Evolutionary conservation across 2,113 vertebrate genomes (phyloP), one percentile per base, ranked within the genome.

Genomic region (Girardinichthys multiradiatus): DNA sequence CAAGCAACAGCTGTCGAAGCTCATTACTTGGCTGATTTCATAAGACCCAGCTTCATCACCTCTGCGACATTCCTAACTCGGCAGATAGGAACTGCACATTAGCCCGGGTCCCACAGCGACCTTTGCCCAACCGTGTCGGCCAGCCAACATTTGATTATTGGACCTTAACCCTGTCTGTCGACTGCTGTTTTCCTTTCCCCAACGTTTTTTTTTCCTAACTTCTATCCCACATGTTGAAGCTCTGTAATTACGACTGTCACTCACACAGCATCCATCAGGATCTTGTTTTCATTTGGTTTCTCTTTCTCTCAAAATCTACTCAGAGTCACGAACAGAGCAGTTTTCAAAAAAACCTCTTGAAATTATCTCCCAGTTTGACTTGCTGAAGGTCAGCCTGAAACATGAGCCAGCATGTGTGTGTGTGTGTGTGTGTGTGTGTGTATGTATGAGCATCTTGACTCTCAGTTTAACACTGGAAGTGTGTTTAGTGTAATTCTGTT

Each of bases 1-100:
- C 84, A 26, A 85, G 89, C 78, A 83, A 83, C 91, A 91, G 88
- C 91, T 90, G 88, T 83, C 80, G 80, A 30, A 81, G 85, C 90
- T 87, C 74, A 86, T 90, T 87, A 89, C 64, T 48, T 0, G 37
- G 68, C 70, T 65, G 59, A 35, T 85, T 87, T 85, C 72, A 81
- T 65, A 59, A 61, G 72, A 70, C 54, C 69, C 39, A 6, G 69
- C 70, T 51, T 19, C 42, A 57, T 62, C 76, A 24, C 73, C 78
- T 79, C 76, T 1, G 4, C 42, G 3, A 1, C 70, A 12, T 51
- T 82, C 72, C 65, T 42, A 30, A 48, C 54, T 64, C 57, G 31
- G 14, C n/a, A 1, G 54, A 37, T 15, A 81, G 74, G 80, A 83
- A 77, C 67, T 51, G 48, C 78, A 80, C 87, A 76, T 75, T 73